Conservation (phyloP, 2,797 vertebrate species). For the Enteromius mattozi region DNA sequence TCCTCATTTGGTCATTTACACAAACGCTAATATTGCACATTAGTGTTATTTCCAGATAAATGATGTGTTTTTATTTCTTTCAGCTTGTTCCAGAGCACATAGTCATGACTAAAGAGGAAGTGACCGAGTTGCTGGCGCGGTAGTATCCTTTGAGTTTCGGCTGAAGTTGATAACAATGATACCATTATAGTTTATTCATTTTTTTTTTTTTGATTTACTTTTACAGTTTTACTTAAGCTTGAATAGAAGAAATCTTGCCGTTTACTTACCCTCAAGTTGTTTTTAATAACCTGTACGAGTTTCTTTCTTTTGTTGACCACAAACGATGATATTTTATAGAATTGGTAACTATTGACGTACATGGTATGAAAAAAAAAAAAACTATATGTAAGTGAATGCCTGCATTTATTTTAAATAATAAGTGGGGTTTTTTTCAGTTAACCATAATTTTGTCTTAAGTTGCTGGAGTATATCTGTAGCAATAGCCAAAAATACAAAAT, state of each 20-base stretch:
- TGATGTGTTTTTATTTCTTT: slow-evolving; percentile 21
- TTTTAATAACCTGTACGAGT: background rate
- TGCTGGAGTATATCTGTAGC: too few species aligned
- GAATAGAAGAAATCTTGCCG: too few species aligned
- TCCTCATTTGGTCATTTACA: background rate
- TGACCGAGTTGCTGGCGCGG: slow-evolving; percentile 90
- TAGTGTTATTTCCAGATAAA: background rate
- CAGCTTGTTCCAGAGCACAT: slow-evolving; percentile 97
- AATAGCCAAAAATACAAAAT: too few species aligned
- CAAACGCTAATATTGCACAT: background rate
- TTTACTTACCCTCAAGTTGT: background rate
- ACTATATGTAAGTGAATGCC: background rate
- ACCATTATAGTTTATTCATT: background rate
- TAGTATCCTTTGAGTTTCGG: slow-evolving; percentile 88
- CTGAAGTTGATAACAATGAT: background rate
- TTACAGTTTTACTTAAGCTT: background rate
- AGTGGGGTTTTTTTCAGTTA: background rate
- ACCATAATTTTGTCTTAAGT: background rate
- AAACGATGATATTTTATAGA: background rate
- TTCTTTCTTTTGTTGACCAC: background rate
- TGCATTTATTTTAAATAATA: background rate
- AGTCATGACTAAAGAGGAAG: slow-evolving; percentile 98
- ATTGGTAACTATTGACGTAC: background rate
- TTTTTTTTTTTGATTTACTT: too few species aligned
- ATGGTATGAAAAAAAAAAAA: background rate